Base-by-base conservation (phyloP, 2,113 vertebrate species). In the Mormyrus iriodes region DNA sequence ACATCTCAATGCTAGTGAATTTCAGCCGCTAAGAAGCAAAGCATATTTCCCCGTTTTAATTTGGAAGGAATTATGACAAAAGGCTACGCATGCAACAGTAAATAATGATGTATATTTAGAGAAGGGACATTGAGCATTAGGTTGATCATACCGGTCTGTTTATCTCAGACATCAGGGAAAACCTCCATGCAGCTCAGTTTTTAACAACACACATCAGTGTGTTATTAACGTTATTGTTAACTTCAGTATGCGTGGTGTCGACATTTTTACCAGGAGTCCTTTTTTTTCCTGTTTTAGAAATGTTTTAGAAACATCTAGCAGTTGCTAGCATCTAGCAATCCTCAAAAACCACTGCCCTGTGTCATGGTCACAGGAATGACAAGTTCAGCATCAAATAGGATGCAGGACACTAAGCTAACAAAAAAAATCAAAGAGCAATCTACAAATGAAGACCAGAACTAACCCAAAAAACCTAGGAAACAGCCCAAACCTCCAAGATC, bases 1-100 rank as follows among this genome's bases (percentile, higher is more conserved):
- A 65, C 88, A 88, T 89, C 65, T 85, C 88, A 88, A 90, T 39
- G 86, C 82, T 31, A 61, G 88, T 89, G 91, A 82, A 91, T 90
- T 90, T 90, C 90, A 88, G 83, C 69, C 55, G 52, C 42, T 83
- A 90, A 88, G 79, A 84, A 31, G 27, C 55, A 42, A 53, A 48
- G 76, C 27, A 27, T 21, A 83, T 52, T 51, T 51, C 19, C 46
- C 12, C 31, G 3, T 42, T 69, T 53, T 87, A 87, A 42, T 44
- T 52, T 46, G 24, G 31, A 8, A 24, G 55, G 55, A 65, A 42
- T 46, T 87, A 87, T 15, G 24, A 52, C 19, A 51, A 58, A 61
- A 51, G 55, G 13, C 31, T 53, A 39, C 2, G 8, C 24, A 86
- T 31, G 5, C 85, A 42, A 6, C n/a, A 53, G 48, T 53, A 49